Conservation (phyloP, 2,888 invertebrate genomes). For the Lottia gigantea region DNA sequence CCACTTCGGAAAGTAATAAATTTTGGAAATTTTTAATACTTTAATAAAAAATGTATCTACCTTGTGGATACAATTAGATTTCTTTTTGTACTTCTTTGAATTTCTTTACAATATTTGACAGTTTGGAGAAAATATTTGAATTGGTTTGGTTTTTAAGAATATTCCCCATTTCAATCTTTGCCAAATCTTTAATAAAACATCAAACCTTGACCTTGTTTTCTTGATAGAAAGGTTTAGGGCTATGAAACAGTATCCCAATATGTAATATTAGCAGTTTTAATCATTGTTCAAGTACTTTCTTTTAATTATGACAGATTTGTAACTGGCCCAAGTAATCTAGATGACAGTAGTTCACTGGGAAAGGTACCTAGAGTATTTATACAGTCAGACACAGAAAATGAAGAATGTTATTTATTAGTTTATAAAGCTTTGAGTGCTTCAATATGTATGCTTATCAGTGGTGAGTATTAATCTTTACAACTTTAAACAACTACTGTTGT, state of each 20-base stretch:
- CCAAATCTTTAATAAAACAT: too few relatives aligned
- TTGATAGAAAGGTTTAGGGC: too few relatives aligned
- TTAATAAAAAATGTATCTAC: not conserved
- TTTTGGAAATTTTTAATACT: not conserved
- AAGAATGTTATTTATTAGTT: slow-evolving; percentile 81
- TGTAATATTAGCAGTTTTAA: too few relatives aligned
- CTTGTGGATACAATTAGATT: too few relatives aligned
- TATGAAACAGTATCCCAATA: too few relatives aligned
- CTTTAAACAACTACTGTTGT: not conserved
- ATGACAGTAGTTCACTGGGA: slow-evolving; percentile 72
- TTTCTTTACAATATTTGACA: not conserved
- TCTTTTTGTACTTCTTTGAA: too few relatives aligned
- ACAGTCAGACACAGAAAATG: slow-evolving; percentile 72
- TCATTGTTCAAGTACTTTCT: not conserved
- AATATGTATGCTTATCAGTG: slow-evolving; percentile 84
- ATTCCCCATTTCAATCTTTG: too few relatives aligned
- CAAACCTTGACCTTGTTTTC: too few relatives aligned
- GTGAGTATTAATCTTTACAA: slow-evolving; percentile 70
- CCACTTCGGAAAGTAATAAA: slow-evolving; percentile 34
- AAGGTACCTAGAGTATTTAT: slow-evolving; percentile 80
- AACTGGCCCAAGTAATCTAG: slow-evolving; percentile 76
- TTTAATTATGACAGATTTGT: slow-evolving; percentile 72
- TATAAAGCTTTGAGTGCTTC: slow-evolving; percentile 89
- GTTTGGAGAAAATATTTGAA: too few relatives aligned
- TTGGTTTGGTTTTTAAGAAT: too few relatives aligned